Conservation (phyloP, 2,113 vertebrate genomes). For the Carettochelys insculpta region DNA sequence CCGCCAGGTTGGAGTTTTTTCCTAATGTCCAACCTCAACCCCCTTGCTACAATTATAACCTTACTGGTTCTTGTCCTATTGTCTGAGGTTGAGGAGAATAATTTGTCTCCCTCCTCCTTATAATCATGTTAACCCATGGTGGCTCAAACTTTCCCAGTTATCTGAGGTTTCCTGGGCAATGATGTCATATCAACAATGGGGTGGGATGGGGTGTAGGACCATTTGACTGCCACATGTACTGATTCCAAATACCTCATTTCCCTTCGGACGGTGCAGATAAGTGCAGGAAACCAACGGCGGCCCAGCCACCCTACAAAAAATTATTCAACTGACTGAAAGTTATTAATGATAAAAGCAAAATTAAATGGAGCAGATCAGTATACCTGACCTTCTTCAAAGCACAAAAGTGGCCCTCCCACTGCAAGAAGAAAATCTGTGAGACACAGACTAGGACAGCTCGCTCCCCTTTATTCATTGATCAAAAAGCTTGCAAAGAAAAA, state of each 20-base stretch:
- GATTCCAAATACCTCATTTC: rapidly evolving
- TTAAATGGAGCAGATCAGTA: not conserved
- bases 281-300: not conserved
- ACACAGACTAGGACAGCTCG: not conserved
- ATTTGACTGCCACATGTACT: not conserved
- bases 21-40: too few relatives aligned
- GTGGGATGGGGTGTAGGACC: too few relatives aligned
- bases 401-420: not conserved
- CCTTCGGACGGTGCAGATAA: not conserved
- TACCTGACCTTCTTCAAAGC: not conserved
- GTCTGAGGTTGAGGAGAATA: too few relatives aligned
- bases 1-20: too few relatives aligned
- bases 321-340: not conserved
- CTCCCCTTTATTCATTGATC: not conserved
- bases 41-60: too few relatives aligned
- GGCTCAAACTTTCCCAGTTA: not conserved
- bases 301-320: not conserved
- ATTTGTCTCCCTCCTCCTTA: not conserved
- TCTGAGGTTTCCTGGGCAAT: not conserved
- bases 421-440: not conserved
- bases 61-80: too few relatives aligned
- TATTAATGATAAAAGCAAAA: not conserved
- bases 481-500: not conserved
- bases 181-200: not conserved
- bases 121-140: not conserved